phyloP scores from a whole-genome alignment of 2,888 invertebrate species.

The Platynereis dumerilii region DNA sequence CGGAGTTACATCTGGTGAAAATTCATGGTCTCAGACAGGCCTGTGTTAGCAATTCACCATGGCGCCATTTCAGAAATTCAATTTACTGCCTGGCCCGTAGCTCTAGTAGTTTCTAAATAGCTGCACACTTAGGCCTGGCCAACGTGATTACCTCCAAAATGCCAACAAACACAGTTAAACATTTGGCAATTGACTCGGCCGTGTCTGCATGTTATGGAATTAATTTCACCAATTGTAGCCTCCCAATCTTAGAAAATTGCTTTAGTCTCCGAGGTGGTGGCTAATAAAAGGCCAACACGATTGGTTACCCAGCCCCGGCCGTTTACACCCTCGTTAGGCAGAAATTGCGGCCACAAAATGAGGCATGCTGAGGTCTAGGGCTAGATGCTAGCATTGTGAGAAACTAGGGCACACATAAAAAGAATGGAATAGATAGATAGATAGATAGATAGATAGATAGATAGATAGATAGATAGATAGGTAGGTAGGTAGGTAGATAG shows the following conservation, averaged over 20 bases:
- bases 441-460: too few relatives aligned
- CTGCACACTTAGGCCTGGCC: slow-evolving; percentile 34
- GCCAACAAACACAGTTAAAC: slow-evolving; percentile 52
- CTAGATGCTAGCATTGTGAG: too few relatives aligned
- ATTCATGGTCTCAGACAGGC: slow-evolving; percentile 17
- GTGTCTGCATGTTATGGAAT: slow-evolving; percentile 43
- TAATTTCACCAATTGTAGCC: slow-evolving; percentile 48
- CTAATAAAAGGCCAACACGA: slow-evolving; percentile 43
- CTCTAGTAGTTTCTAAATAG: slow-evolving; percentile 35
- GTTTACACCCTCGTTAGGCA: too few relatives aligned
- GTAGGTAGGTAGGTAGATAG: too few relatives aligned
- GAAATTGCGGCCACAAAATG: too few relatives aligned
- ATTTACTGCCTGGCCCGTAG: slow-evolving; percentile 46
- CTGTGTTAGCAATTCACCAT: background rate
- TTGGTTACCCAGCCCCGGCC: slow-evolving; percentile 35
- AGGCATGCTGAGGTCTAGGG: too few relatives aligned
- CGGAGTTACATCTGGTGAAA: slow-evolving; percentile 21
- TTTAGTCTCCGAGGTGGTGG: slow-evolving; percentile 47
- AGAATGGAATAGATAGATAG: too few relatives aligned
- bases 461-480: too few relatives aligned
- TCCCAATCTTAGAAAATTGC: slow-evolving; percentile 49
- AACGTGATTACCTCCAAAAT: slow-evolving; percentile 36
- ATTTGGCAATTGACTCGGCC: slow-evolving; percentile 44
- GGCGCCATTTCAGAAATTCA: slow-evolving; percentile 46
- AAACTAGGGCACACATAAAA: too few relatives aligned